Base-by-base conservation (phyloP, 1,140 invertebrate species). In the Drosophila erecta region DNA sequence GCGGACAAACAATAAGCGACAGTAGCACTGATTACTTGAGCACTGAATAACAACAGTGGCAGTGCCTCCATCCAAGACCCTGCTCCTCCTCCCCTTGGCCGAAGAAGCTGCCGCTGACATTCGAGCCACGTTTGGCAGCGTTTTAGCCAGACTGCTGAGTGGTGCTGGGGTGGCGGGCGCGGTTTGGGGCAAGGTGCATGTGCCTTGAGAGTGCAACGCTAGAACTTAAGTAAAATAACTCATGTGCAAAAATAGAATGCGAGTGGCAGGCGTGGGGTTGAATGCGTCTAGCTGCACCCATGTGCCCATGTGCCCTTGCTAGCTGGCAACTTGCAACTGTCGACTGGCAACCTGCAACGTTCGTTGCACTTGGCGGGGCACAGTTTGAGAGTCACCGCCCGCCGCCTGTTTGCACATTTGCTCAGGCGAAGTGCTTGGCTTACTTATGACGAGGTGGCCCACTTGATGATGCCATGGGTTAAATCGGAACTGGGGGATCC, bases 141-240 rank as follows among this genome's bases (percentile, higher is more conserved):
- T 86, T 87, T 81, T 66, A 81, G 81, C 72, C 74, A 78, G 81
- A 59, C 55, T 74, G 40, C 11, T 10, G 37, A 38, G 37, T 38
- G 37, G 12, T 30, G 30, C 37, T 38, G 61, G 8, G 8, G 24
- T 8, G 10, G 12, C 22, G 10, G 7, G 33, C 0, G 8, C 10
- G 50, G 46, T 27, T 22, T 2, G 65, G 50, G 44, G 33, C 56
- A 87, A 79, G 83, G 83, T 86, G 83, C 78, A 87, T 87, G 81
- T 75, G 81, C 83, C 81, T 86, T 87, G 83, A 79, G 66, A 87
- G 74, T 86, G 81, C 75, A 86, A 86, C 62, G 83, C 81, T 86
- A 87, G 83, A 86, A 86, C 83, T 83, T 86, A 86, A 87, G 83
- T 87, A 86, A 86, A 79, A 87, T 81, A 86, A 86, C 83, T 86